Percentiles rank a stretch among this genome's conserved stretches.
These are phyloP conservation scores for Candidula unifasciata DNA, from an alignment of 2,888 invertebrate genomes.

Conservation along the genomic window DNA sequence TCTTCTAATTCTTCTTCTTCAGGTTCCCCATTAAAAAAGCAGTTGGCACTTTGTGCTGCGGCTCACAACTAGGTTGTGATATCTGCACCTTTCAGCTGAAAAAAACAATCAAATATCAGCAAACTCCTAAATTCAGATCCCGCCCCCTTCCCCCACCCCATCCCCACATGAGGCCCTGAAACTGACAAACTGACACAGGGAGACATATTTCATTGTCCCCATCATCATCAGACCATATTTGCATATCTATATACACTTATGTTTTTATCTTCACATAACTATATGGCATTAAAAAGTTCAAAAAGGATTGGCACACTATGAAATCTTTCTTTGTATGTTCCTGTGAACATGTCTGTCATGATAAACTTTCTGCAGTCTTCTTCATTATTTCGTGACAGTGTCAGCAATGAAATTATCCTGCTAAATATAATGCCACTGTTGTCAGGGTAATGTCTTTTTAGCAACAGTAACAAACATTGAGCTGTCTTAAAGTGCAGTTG, in stretches of 20 bases:
- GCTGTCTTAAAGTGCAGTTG: slow-evolving; percentile 13
- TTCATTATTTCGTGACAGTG: slow-evolving; percentile 14
- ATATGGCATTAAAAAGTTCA: slow-evolving; percentile 28
- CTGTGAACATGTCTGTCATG: slow-evolving; percentile 21
- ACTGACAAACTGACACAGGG: no score
- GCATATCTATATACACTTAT: background rate
- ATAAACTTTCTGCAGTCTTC: slow-evolving; percentile 11
- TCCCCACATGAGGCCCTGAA: no score
- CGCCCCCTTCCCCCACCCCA: no score
- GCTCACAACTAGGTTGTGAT: no score
- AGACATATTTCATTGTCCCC: no score
- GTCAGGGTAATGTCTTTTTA: slow-evolving; percentile 2
- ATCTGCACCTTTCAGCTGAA: no score
- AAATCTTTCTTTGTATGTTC: slow-evolving; percentile 1
- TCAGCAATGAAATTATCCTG: slow-evolving; percentile 25
- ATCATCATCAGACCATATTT: no score
- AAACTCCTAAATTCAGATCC: no score
- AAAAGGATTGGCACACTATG: slow-evolving; percentile 32
- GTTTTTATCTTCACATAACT: background rate
- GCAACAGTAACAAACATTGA: slow-evolving; percentile 24
- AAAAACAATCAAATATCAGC: no score
- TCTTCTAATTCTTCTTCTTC: no score
- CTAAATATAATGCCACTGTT: background rate
- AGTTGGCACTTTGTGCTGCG: no score
- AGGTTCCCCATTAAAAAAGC: no score